Percentiles rank a stretch among this genome's conserved stretches.
Evolutionary conservation across 2,797 vertebrate genomes (phyloP).

Genomic region (Hyperoplus lanceolatus): DNA sequence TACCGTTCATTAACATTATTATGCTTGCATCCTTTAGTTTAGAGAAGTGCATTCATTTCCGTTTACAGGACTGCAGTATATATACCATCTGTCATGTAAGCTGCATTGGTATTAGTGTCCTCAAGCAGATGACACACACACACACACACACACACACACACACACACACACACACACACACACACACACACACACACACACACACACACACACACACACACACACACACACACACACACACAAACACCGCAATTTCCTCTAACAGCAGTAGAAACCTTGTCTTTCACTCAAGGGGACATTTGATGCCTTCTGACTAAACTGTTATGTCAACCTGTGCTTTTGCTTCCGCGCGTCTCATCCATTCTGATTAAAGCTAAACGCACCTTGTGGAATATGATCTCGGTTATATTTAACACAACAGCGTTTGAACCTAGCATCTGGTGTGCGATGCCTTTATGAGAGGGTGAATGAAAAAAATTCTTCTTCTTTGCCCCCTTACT

Average conservation of each 20-base stretch:
- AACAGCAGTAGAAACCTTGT: conserved; percentile 56
- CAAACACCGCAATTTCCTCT: conserved; percentile 25
- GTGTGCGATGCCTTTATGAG: conserved; percentile 60
- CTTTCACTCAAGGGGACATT: conserved; percentile 62
- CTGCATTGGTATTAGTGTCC: conserved; percentile 64
- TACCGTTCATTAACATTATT: not conserved
- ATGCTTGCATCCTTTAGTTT: conserved; percentile 40
- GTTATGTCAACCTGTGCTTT: conserved; percentile 73
- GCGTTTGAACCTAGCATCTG: conserved; percentile 55
- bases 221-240: conserved; percentile 28
- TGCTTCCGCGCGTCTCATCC: conserved; percentile 64
- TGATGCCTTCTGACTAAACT: conserved; percentile 70
- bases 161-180: conserved; percentile 19
- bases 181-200: conserved; percentile 18
- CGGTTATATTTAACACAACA: conserved; percentile 58
- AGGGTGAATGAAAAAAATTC: conserved; percentile 48
- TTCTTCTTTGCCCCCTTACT: conserved; percentile 26
- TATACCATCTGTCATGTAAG: conserved; percentile 65
- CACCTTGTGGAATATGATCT: conserved; percentile 63
- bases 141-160: conserved; percentile 31
- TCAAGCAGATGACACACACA: conserved; percentile 58
- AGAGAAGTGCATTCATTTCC: conserved; percentile 56
- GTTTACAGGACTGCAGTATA: conserved; percentile 52
- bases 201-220: conserved; percentile 30
- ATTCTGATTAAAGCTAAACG: conserved; percentile 59